Conservation (phyloP, 2,113 vertebrate genomes). For the Perca flavescens region DNA sequence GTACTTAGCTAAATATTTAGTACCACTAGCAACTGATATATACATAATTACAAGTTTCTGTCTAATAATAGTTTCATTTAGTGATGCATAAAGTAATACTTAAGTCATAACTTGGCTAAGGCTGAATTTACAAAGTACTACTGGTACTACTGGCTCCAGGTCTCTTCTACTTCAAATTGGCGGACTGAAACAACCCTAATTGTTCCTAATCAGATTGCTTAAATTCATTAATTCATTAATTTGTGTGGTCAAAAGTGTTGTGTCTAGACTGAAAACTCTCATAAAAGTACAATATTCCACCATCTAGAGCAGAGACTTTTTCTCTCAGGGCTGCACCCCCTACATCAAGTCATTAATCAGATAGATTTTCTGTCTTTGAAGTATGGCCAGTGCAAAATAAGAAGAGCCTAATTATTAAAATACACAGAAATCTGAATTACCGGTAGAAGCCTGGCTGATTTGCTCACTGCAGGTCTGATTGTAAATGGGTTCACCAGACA, state of each 20-base stretch:
- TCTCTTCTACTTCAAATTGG: background rate
- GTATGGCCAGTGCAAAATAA: constrained; percentile 12
- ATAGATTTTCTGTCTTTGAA: constrained; percentile 44
- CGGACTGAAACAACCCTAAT: background rate
- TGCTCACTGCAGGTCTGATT: constrained; percentile 28
- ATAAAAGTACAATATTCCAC: background rate
- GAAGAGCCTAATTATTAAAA: constrained; percentile 42
- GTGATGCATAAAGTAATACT: background rate
- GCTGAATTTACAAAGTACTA: background rate
- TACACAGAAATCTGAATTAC: constrained; percentile 40
- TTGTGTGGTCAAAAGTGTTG: background rate
- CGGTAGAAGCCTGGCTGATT: constrained; percentile 40
- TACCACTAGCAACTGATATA: no score
- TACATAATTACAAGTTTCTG: background rate
- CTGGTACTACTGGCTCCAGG: background rate
- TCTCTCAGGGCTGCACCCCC: background rate
- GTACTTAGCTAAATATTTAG: background rate
- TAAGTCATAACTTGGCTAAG: background rate
- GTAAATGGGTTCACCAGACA: constrained; percentile 34
- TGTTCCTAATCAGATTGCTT: background rate
- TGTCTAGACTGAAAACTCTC: background rate
- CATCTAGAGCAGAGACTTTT: background rate
- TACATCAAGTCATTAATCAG: constrained; percentile 8
- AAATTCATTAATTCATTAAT: background rate
- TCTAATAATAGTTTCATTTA: background rate